Evolutionary conservation across 2,888 invertebrate genomes (phyloP).

Genomic region (Phaonia tiefii): DNA sequence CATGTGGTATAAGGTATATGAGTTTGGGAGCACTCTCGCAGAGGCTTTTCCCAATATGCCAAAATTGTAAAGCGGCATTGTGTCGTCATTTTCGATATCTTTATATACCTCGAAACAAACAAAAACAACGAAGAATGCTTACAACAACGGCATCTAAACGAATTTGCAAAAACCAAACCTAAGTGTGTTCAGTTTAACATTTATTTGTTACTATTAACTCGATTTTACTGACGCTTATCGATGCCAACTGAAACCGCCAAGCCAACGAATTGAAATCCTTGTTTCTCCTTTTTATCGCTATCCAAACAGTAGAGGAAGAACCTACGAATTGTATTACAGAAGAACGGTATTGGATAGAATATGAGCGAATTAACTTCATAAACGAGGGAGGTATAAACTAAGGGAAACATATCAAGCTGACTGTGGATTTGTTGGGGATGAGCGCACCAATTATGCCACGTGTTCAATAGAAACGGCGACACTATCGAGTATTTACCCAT

Average conservation of each 20-base stretch:
- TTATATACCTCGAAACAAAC: slow-evolving; percentile 72
- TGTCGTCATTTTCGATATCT: slow-evolving; percentile 80
- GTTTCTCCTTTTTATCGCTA: not conserved
- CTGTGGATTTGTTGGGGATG: no score
- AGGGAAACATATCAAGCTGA: no score
- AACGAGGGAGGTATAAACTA: slow-evolving; percentile 1
- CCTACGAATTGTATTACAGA: not conserved
- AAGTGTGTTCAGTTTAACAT: slow-evolving; percentile 79
- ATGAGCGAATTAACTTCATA: no score
- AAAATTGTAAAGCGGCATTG: slow-evolving; percentile 77
- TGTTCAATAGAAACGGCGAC: no score
- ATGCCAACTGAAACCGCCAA: slow-evolving; percentile 33
- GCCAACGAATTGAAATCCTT: slow-evolving; percentile 23
- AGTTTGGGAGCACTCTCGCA: slow-evolving; percentile 35
- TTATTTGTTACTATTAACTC: slow-evolving; percentile 81
- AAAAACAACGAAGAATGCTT: slow-evolving; percentile 28
- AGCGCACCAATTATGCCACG: no score
- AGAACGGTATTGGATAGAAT: not conserved
- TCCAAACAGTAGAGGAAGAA: not conserved
- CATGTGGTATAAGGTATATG: no score
- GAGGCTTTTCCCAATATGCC: slow-evolving; percentile 75
- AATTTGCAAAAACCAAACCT: slow-evolving; percentile 62
- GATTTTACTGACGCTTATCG: slow-evolving; percentile 77
- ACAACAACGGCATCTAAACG: slow-evolving; percentile 48
- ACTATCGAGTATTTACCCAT: no score